Base-by-base conservation (phyloP, 2,888 invertebrate species). In the Lomographa bimaculata region DNA sequence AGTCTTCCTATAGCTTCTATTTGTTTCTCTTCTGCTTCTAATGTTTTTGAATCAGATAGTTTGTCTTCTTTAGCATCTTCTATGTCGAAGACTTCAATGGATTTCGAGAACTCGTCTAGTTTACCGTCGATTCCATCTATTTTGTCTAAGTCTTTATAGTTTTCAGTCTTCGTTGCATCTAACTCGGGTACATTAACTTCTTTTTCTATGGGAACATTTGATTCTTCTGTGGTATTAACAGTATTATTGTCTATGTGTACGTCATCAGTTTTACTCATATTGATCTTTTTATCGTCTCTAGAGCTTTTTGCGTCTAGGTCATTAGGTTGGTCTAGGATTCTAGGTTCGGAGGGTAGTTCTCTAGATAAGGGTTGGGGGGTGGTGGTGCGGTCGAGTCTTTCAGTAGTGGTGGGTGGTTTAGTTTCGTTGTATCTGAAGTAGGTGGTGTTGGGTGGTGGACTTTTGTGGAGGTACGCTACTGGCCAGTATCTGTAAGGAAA, bases 391-490 rank as follows among this genome's bases (percentile, higher is more conserved):
- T 36, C 37, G 21, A 36, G 26, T 28, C 7, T 35, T 42, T 50
- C 50, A n/a, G 62, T 57, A 3, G 68, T 64, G 5, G 68, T 60
- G 3, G 60, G 47, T 0, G 43, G 35, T 36, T 34, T 33, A 2
- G 74, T 73, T 63, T 86, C 86, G 46, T 86, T 85, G 56, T 79
- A 87, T 33, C 74, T 71, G 52, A 86, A 89, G 53, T 86, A 89
- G 0, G 93, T 93, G 52, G 92, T 90, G 65, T 95, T 95, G 0
- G 96, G 96, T 2, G 96, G 96, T 17, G 93, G 92, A 43, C 93
- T 93, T 70, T 93, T 93, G 64, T 96, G 96, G 0, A 96, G 87
- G 68, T 96, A 96, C 0, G 95, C 94, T 7, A 96, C 93, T 0
- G 96, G 96, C 95, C 95, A 96, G 53, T 91, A 91, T 57, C 91